A percentile compares a stretch with the other conserved stretches of the same genome.
Conservation (phyloP, 2,113 vertebrate species). For the Chlorocebus sabaeus region DNA sequence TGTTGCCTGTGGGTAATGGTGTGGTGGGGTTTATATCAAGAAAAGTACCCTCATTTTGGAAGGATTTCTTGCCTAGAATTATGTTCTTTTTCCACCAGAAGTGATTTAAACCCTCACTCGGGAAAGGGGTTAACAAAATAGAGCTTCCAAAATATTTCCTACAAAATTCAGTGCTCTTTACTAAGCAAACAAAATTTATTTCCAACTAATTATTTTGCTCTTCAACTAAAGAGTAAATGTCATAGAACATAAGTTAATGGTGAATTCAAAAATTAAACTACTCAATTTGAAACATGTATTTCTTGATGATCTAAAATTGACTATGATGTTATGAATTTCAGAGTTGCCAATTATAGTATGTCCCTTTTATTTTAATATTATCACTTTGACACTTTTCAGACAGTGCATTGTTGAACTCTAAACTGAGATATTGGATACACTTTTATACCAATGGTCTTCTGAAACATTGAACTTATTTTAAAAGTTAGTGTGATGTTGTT, state of each 20-base stretch:
- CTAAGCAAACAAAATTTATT: background rate
- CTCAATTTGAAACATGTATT: background rate
- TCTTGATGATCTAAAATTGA: background rate
- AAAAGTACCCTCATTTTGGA: background rate
- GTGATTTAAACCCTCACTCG: background rate
- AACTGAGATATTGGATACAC: background rate
- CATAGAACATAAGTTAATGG: background rate
- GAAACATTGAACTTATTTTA: background rate
- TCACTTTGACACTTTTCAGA: background rate
- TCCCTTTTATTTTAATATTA: background rate
- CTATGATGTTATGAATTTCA: background rate
- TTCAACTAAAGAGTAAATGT: background rate
- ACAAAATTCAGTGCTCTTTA: background rate
- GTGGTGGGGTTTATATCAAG: background rate
- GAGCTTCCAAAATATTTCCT: background rate
- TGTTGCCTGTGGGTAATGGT: background rate
- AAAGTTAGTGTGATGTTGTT: background rate
- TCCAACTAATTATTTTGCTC: background rate
- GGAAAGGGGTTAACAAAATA: constrained; percentile 19
- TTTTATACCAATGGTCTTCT: background rate
- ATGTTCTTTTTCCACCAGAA: background rate
- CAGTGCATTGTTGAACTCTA: background rate
- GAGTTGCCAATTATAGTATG: background rate
- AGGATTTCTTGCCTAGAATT: background rate
- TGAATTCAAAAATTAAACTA: background rate